phyloP scores from a whole-genome alignment of 2,113 vertebrate species.

The Pseudopodoces humilis region DNA sequence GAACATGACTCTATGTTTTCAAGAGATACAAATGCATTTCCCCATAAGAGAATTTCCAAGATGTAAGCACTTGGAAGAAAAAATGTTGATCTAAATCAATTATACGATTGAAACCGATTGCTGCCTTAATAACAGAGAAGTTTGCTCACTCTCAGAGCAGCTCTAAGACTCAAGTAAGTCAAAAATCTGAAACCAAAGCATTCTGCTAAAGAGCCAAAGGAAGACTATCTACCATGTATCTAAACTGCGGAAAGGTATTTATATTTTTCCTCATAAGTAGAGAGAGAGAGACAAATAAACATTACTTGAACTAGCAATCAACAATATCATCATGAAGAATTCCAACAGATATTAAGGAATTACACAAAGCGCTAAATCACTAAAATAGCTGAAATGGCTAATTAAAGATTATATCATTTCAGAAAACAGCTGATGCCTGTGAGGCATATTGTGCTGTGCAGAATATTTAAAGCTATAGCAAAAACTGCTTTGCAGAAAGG shows the following conservation, averaged over 20 bases:
- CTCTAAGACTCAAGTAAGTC: neutral
- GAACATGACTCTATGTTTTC: neutral
- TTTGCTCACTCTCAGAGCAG: neutral
- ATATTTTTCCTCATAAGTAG: neutral
- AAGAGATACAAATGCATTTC: fast-evolving
- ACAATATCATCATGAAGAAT: neutral
- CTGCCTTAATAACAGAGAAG: neutral
- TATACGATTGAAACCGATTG: neutral
- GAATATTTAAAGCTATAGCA: neutral
- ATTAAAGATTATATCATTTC: neutral
- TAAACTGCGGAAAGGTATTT: neutral
- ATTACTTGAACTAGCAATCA: neutral
- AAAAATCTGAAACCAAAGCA: neutral
- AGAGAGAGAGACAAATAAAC: neutral
- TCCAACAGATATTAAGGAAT: neutral
- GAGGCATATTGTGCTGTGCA: neutral
- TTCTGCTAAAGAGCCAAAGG: neutral
- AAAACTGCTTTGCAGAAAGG: neutral
- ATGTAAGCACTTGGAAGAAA: neutral
- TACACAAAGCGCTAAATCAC: neutral
- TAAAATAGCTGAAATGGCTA: neutral
- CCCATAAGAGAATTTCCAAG: neutral
- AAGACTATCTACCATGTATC: neutral
- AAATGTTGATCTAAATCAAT: neutral
- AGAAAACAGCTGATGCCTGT: neutral